Conservation (phyloP, 2,797 vertebrate species). For the Danionella dracula region DNA sequence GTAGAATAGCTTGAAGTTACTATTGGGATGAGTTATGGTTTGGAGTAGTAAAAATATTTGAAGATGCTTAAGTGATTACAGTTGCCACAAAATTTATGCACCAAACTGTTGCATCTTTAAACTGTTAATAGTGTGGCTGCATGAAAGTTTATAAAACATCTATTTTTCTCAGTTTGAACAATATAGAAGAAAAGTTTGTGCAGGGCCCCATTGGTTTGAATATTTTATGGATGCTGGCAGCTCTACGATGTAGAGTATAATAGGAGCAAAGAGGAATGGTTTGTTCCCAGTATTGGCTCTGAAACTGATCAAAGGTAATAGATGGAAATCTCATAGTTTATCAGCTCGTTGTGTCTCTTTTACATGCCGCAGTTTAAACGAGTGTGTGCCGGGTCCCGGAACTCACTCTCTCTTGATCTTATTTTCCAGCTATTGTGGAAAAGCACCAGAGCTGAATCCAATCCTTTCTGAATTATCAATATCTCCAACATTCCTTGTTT, state of each 20-base stretch:
- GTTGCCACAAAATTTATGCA: no score
- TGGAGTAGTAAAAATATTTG: no score
- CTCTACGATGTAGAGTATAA: not conserved
- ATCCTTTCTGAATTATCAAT: slow-evolving; percentile 65
- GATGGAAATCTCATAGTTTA: slow-evolving; percentile 78
- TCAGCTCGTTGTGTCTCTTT: slow-evolving; percentile 72
- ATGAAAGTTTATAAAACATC: no score
- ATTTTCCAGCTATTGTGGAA: slow-evolving; percentile 49
- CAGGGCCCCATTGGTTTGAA: no score
- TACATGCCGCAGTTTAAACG: slow-evolving; percentile 66
- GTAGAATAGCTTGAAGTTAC: no score
- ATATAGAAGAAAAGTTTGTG: no score
- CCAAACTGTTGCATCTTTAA: no score
- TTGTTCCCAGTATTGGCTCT: slow-evolving; percentile 45
- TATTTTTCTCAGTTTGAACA: no score
- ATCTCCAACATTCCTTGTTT: slow-evolving; percentile 48
- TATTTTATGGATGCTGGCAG: no score
- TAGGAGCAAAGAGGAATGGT: slow-evolving; percentile 13
- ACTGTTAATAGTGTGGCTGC: no score
- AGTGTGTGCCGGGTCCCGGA: slow-evolving; percentile 66
- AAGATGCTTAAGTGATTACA: no score
- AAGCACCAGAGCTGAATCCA: slow-evolving; percentile 39
- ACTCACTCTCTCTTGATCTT: slow-evolving; percentile 43
- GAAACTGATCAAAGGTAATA: slow-evolving; percentile 75
- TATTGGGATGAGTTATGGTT: no score